phyloP scores from a whole-genome alignment of 2,113 vertebrate genomes.

The Benitochromis conjunctus region DNA sequence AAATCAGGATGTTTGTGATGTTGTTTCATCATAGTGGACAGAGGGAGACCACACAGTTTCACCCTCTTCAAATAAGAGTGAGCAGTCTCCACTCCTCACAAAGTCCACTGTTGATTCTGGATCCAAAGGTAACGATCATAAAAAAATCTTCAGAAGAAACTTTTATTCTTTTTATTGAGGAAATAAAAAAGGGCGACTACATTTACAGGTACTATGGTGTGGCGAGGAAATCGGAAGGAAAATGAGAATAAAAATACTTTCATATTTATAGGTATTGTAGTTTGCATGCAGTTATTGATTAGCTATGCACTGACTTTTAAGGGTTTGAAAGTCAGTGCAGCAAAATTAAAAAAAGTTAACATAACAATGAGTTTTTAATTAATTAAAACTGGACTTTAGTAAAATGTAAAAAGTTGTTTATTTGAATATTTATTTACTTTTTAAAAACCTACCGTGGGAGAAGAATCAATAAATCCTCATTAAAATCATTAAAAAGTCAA shows the following conservation, averaged over 20 bases:
- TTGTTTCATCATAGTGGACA: slow-evolving; percentile 59
- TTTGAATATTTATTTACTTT: neutral
- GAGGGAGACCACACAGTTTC: slow-evolving; percentile 40
- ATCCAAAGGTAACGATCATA: slow-evolving; percentile 59
- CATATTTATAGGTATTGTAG: neutral
- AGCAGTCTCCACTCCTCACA: slow-evolving; percentile 1
- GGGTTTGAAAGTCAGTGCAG: neutral
- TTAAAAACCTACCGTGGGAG: neutral
- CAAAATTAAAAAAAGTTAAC: neutral
- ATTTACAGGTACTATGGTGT: neutral
- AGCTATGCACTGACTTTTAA: neutral
- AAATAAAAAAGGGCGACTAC: neutral
- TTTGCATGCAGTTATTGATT: neutral
- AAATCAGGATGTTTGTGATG: neutral
- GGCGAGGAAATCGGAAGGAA: neutral
- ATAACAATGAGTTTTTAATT: too few species aligned
- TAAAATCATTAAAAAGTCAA: neutral
- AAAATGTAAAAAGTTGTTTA: neutral
- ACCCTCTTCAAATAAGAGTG: slow-evolving; percentile 40
- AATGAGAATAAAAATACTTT: neutral
- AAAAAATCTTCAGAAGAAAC: neutral
- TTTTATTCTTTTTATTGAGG: neutral
- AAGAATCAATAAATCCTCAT: neutral
- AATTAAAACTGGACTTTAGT: neutral
- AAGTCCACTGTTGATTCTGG: slow-evolving; percentile 39